Conservation (phyloP, 1,140 invertebrate genomes). For the Cyrtorhinus lividipennis region DNA sequence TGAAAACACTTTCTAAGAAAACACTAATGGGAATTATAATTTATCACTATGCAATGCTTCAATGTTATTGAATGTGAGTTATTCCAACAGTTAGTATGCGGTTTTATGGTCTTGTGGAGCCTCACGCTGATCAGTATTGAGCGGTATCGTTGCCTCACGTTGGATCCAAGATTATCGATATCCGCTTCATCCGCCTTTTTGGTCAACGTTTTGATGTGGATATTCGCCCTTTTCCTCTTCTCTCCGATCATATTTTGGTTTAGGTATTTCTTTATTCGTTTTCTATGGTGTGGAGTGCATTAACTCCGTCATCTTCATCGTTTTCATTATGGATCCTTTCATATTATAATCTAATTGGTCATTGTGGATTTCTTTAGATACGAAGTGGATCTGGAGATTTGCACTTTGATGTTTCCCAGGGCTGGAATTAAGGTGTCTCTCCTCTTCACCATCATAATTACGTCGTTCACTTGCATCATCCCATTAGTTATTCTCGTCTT, state of each 20-base stretch:
- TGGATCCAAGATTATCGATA: conserved; percentile 30
- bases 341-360: too few species aligned
- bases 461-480: conserved; percentile 36
- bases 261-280: conserved; percentile 23
- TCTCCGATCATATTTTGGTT: conserved; percentile 41
- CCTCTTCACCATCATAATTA: conserved; percentile 37
- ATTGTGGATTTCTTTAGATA: background rate
- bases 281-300: background rate
- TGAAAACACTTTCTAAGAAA: too few species aligned
- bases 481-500: conserved; percentile 40
- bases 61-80: too few species aligned
- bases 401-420: conserved; percentile 40
- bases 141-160: conserved; percentile 39
- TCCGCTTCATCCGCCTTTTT: conserved; percentile 27
- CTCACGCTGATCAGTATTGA: conserved; percentile 43
- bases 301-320: background rate
- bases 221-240: conserved; percentile 35
- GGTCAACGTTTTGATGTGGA: conserved; percentile 34
- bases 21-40: too few species aligned
- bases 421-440: conserved; percentile 35
- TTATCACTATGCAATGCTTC: too few species aligned
- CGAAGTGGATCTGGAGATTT: conserved; percentile 28
- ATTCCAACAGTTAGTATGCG: conserved; percentile 38
- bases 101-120: conserved; percentile 43
- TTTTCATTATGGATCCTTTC: background rate